phyloP scores from a whole-genome alignment of 2,113 vertebrate genomes.

The Dipodomys stephensi region DNA sequence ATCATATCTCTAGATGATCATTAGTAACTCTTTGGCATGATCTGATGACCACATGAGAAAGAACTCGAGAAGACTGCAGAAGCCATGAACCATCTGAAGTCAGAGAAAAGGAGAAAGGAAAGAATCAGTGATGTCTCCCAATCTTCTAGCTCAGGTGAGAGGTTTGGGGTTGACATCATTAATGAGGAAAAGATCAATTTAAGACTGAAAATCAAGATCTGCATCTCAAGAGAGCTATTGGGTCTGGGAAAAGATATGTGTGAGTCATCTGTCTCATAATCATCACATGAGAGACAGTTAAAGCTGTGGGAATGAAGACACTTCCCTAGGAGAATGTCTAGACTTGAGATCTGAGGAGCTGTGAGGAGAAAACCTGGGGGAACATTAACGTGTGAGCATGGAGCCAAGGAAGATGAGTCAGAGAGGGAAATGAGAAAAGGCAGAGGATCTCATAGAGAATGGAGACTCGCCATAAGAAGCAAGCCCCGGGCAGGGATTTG shows the following conservation, averaged over 20 bases:
- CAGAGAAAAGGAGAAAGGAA: background rate
- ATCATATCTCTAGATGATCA: background rate
- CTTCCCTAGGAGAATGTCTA: slow-evolving; percentile 64
- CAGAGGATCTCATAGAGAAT: background rate
- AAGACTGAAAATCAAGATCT: slow-evolving; percentile 2
- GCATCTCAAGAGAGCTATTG: background rate
- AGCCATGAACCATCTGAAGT: background rate
- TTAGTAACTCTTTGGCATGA: background rate
- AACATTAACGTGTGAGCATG: background rate
- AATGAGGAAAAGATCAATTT: background rate
- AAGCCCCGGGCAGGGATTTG: background rate
- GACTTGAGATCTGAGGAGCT: slow-evolving; percentile 61
- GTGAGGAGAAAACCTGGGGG: slow-evolving; percentile 56
- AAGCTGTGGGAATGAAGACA: background rate
- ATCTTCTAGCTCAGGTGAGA: background rate
- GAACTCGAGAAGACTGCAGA: background rate
- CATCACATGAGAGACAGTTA: background rate
- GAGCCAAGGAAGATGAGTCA: slow-evolving; percentile 73
- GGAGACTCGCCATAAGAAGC: background rate
- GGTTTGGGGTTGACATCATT: background rate
- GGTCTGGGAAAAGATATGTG: slow-evolving; percentile 16
- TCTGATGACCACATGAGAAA: background rate
- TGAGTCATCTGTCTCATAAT: slow-evolving; percentile 58
- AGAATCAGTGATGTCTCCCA: background rate
- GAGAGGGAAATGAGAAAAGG: background rate